Percentiles rank a stretch among this genome's conserved stretches.
These are phyloP conservation scores for Pseudomugil tenellus DNA, from an alignment of 2,797 vertebrate genomes.

Conservation along the genomic window DNA sequence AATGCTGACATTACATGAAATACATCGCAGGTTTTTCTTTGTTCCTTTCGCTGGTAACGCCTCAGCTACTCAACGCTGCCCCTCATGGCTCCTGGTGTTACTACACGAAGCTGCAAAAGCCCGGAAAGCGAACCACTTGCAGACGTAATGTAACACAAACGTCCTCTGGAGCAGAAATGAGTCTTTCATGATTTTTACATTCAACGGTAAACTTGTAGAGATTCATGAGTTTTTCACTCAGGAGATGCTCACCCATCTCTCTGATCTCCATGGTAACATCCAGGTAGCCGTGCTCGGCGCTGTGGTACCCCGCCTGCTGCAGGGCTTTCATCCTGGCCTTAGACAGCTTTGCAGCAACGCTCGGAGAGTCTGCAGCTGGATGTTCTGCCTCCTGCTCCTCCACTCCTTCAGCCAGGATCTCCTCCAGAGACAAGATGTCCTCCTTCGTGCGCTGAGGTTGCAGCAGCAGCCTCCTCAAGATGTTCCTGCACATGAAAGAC, in stretches of 20 bases:
- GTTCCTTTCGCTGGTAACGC: too few relatives aligned
- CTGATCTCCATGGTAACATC: constrained; percentile 95
- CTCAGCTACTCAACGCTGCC: too few relatives aligned
- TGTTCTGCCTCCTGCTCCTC: constrained; percentile 65
- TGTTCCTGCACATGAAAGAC: constrained; percentile 80
- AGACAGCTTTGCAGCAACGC: constrained; percentile 81
- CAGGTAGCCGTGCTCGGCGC: constrained; percentile 92
- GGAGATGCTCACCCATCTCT: constrained; percentile 85
- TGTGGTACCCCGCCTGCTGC: constrained; percentile 95
- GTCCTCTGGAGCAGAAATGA: too few relatives aligned
- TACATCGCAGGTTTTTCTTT: too few relatives aligned
- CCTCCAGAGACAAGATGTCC: constrained; percentile 93
- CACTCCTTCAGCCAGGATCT: constrained; percentile 95
- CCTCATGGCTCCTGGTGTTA: too few relatives aligned
- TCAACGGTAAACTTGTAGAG: too few relatives aligned
- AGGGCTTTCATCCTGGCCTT: constrained; percentile 89
- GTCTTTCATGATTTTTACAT: too few relatives aligned
- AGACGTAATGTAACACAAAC: too few relatives aligned
- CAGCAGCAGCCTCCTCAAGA: constrained; percentile 90
- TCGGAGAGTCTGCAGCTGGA: constrained; percentile 45
- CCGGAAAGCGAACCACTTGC: too few relatives aligned
- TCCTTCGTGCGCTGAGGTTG: constrained; percentile 87
- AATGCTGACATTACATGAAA: too few relatives aligned
- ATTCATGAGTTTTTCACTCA: too few relatives aligned
- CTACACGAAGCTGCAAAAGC: too few relatives aligned